phyloP scores from a whole-genome alignment of 1,140 invertebrate species.

The Drosophila pachea region DNA sequence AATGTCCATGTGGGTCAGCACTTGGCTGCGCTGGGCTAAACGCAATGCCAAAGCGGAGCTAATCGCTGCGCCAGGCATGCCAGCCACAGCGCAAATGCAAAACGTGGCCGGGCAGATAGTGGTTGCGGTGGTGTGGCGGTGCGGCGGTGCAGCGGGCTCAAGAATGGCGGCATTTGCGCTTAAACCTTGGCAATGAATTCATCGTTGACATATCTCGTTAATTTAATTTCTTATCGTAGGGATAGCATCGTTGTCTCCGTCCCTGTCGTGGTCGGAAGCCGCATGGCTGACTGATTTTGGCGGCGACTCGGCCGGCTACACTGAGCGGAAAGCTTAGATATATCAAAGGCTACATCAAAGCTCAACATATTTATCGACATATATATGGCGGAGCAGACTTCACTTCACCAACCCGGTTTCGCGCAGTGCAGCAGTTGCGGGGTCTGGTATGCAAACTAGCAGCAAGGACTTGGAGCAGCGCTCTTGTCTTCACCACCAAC shows the following conservation, averaged over 20 bases:
- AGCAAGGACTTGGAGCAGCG: constrained; percentile 63
- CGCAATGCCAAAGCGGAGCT: constrained; percentile 73
- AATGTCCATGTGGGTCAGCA: constrained; percentile 57
- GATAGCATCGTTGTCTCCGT: constrained; percentile 64
- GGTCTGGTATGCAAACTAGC: constrained; percentile 76
- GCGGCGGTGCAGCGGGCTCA: constrained; percentile 35
- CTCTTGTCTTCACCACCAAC: constrained; percentile 33
- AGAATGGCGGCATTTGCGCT: constrained; percentile 79
- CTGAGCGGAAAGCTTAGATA: not conserved
- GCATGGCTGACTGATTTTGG: constrained; percentile 67
- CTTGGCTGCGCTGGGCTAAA: constrained; percentile 33
- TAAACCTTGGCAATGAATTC: constrained; percentile 79
- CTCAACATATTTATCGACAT: too few species aligned
- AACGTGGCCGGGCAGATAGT: constrained; percentile 6
- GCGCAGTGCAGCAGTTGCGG: not conserved
- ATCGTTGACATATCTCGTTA: constrained; percentile 79
- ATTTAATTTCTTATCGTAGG: constrained; percentile 79
- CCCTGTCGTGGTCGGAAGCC: constrained; percentile 59
- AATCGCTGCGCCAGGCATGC: constrained; percentile 65
- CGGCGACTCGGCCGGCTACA: constrained; percentile 24
- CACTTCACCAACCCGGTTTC: not conserved
- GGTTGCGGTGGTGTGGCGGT: constrained; percentile 2
- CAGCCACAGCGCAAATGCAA: constrained; percentile 60
- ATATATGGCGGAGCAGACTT: not conserved
- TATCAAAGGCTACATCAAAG: too few species aligned